Evolutionary conservation across 2,113 vertebrate species (phyloP).

Genomic region (Desmodus rotundus): DNA sequence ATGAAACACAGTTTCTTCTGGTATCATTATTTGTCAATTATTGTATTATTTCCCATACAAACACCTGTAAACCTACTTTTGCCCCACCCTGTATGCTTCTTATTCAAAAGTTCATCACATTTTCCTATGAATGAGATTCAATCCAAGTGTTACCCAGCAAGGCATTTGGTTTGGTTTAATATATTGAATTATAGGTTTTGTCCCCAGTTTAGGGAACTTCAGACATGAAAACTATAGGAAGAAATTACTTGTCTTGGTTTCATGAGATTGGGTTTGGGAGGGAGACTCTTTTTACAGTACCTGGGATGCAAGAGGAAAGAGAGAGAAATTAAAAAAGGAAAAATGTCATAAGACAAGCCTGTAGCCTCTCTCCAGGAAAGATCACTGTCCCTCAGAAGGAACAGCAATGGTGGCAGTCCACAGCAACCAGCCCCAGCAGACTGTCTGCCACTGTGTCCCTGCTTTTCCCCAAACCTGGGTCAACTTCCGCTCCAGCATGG

Average conservation of each 20-base stretch:
- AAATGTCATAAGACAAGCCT: not conserved
- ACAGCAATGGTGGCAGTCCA: not conserved
- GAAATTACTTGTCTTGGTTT: not conserved
- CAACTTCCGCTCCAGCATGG: not conserved
- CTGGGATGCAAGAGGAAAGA: not conserved
- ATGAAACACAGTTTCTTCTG: not conserved
- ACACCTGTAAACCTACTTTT: not conserved
- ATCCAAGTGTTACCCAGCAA: not conserved
- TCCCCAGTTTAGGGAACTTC: not conserved
- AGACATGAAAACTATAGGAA: not conserved
- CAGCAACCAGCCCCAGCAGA: not conserved
- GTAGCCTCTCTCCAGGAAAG: not conserved
- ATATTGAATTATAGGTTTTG: not conserved
- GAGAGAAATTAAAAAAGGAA: not conserved
- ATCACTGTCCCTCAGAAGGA: not conserved
- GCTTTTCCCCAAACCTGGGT: not conserved
- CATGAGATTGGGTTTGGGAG: not conserved
- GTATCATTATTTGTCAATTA: not conserved
- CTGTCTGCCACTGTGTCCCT: not conserved
- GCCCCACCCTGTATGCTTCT: not conserved
- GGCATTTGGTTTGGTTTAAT: not conserved
- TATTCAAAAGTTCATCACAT: not conserved
- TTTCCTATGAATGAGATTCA: not conserved
- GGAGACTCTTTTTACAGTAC: not conserved
- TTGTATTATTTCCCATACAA: not conserved